These are phyloP conservation scores for Plestiodon gilberti DNA, from an alignment of 2,113 vertebrate species.

Conservation along the genomic window DNA sequence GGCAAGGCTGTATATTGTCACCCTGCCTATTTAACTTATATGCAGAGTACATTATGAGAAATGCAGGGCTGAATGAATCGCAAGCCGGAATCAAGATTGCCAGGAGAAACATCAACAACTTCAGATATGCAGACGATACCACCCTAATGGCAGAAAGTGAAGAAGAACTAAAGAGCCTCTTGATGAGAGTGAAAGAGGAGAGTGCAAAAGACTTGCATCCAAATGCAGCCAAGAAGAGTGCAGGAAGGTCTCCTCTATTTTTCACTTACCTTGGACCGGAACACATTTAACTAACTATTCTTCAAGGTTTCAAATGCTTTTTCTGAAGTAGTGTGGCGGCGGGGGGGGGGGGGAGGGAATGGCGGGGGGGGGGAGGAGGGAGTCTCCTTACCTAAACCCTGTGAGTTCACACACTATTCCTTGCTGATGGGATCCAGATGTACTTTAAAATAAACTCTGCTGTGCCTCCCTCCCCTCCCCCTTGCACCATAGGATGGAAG, in stretches of 20 bases:
- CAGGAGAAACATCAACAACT: too few species aligned
- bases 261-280: not conserved
- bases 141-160: too few species aligned
- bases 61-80: too few species aligned
- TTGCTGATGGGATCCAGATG: constrained; percentile 69
- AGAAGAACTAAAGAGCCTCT: too few species aligned
- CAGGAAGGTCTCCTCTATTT: not conserved
- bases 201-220: fast-evolving
- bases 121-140: too few species aligned
- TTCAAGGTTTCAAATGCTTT: not conserved
- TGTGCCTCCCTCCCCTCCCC: constrained; percentile 23
- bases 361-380: not conserved
- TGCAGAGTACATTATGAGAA: too few species aligned
- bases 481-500: not conserved
- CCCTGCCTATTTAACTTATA: too few species aligned
- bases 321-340: not conserved
- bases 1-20: too few species aligned
- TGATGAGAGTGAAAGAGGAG: too few species aligned
- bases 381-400: not conserved
- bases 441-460: constrained; percentile 44
- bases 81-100: too few species aligned
- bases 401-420: not conserved
- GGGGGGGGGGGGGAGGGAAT: not conserved
- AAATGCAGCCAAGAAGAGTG: not conserved
- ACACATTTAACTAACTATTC: not conserved